Evolutionary conservation across 2,113 vertebrate species (phyloP).

Genomic region (Varanus komodoensis): DNA sequence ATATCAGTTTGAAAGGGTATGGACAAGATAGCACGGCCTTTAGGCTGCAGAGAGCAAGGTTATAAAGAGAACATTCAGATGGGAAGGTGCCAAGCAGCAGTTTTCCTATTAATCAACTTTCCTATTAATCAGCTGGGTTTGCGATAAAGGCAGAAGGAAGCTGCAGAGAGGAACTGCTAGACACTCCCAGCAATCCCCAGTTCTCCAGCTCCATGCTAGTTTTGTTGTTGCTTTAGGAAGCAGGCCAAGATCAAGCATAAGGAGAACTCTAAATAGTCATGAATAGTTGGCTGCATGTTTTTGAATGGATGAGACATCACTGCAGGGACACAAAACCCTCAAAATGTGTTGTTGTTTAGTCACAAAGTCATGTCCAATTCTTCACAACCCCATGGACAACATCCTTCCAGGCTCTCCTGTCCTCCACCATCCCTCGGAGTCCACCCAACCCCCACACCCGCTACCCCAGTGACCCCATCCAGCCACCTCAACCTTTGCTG

Average conservation of each 20-base stretch:
- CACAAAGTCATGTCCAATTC: no score
- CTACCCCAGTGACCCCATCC: no score
- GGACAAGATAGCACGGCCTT: slow-evolving; percentile 60
- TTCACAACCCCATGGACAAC: no score
- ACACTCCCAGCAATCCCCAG: slow-evolving; percentile 73
- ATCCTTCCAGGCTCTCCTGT: no score
- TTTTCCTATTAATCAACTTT: slow-evolving; percentile 78
- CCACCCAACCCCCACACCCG: no score
- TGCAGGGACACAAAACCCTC: background rate
- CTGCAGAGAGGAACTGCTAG: slow-evolving; percentile 67
- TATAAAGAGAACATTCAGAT: slow-evolving; percentile 72
- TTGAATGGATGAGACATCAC: slow-evolving; percentile 27
- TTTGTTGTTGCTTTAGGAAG: slow-evolving; percentile 67
- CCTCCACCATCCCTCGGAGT: no score
- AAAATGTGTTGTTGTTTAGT: no score
- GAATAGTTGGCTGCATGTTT: slow-evolving; percentile 33
- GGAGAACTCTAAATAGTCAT: slow-evolving; percentile 50
- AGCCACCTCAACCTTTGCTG: no score
- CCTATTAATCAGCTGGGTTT: slow-evolving; percentile 75
- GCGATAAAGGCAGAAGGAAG: slow-evolving; percentile 80
- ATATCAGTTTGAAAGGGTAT: slow-evolving; percentile 54
- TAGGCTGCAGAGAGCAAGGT: slow-evolving; percentile 25
- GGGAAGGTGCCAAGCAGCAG: slow-evolving; percentile 75
- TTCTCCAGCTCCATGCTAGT: slow-evolving; percentile 56
- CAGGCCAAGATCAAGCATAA: slow-evolving; percentile 51